Evolutionary conservation across 53 echinoderm and acorn worm species (phyloP).

Genomic region (Holothuria leucospilota): DNA sequence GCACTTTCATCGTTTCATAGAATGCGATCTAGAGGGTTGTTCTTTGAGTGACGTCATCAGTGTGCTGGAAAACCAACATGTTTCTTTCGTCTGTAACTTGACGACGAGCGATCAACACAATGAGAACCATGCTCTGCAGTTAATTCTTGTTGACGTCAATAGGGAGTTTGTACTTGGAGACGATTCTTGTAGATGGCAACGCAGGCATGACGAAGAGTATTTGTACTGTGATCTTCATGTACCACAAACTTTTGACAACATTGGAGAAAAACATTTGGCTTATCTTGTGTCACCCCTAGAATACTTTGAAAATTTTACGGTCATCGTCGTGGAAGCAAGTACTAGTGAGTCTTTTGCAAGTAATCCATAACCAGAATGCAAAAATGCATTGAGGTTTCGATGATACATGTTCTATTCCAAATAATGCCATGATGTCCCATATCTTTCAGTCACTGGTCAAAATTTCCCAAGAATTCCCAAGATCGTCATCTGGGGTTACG

Average conservation of each 20-base stretch:
- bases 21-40: background rate
- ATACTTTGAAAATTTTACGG: background rate
- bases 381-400: too few relatives aligned
- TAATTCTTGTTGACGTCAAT: conserved; percentile 16
- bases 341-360: background rate
- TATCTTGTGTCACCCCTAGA: background rate
- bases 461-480: too few relatives aligned
- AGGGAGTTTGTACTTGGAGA: conserved; percentile 28
- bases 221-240: conserved; percentile 18
- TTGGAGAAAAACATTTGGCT: background rate
- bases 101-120: background rate
- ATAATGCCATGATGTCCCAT: too few relatives aligned
- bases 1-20: background rate
- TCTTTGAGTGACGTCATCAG: background rate
- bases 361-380: too few relatives aligned
- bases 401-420: too few relatives aligned
- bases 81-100: conserved; percentile 2
- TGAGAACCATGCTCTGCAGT: background rate
- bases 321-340: background rate
- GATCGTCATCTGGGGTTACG: too few relatives aligned
- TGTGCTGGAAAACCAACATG: background rate
- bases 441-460: too few relatives aligned
- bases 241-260: background rate
- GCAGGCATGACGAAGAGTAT: background rate
- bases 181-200: conserved; percentile 15